A percentile compares a stretch with the other conserved stretches of the same genome.
Evolutionary conservation across 37 sponge, comb jelly and placozoan species (phyloP).

Genomic region (Spongia lamella): DNA sequence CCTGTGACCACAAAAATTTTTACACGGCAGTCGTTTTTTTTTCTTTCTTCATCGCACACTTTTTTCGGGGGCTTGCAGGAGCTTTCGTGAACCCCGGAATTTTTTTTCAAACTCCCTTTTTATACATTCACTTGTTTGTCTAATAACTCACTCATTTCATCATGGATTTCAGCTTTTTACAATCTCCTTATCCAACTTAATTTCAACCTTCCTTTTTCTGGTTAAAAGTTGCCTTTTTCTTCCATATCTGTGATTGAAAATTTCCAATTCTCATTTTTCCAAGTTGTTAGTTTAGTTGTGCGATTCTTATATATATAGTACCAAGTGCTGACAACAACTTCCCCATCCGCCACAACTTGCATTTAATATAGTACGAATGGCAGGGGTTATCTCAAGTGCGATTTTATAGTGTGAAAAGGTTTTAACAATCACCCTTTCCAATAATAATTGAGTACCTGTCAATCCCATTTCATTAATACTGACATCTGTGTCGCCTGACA

Average conservation of each 20-base stretch:
- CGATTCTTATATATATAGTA: not conserved
- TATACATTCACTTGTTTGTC: too few species aligned
- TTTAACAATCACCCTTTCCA: not conserved
- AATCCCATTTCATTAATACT: not conserved
- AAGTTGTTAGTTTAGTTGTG: not conserved
- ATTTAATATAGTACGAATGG: not conserved
- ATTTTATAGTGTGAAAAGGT: not conserved
- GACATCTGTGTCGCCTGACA: not conserved
- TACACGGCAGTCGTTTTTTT: too few species aligned
- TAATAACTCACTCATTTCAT: too few species aligned
- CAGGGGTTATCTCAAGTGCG: not conserved
- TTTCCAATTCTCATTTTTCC: not conserved
- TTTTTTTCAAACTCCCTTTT: too few species aligned
- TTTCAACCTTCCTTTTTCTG: not conserved
- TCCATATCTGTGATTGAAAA: not conserved
- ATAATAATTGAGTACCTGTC: not conserved
- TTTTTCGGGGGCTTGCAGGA: too few species aligned
- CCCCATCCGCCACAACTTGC: not conserved
- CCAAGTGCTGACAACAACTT: not conserved
- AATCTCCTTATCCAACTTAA: not conserved
- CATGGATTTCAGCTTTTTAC: not conserved
- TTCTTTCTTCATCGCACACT: too few species aligned
- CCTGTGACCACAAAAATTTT: too few species aligned
- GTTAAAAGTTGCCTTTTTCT: not conserved
- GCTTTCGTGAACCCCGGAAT: too few species aligned